A percentile compares a stretch with the other conserved stretches of the same genome.
phyloP scores from a whole-genome alignment of 2,113 vertebrate species.

The Polypterus senegalus region DNA sequence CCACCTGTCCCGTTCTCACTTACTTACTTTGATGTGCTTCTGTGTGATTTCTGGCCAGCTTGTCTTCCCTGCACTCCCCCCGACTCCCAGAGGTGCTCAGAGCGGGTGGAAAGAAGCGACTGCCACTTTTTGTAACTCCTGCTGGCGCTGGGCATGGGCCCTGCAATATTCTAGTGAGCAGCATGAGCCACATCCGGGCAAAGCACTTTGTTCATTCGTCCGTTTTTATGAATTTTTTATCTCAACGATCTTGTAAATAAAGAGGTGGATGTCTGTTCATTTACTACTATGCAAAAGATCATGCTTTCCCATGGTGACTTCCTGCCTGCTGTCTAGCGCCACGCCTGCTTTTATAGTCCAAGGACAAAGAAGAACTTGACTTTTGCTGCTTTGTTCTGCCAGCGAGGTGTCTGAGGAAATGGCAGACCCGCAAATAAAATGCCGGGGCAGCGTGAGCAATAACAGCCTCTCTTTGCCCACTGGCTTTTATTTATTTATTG shows the following conservation, averaged over 20 bases:
- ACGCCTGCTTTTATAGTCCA: conserved; percentile 55
- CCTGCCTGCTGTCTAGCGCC: conserved; percentile 10
- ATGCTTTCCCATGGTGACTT: conserved; percentile 88
- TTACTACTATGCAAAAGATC: conserved; percentile 99
- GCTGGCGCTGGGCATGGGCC: too few relatives aligned
- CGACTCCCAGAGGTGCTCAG: not conserved
- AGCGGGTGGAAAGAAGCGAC: too few relatives aligned
- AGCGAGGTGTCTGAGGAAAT: conserved; percentile 43
- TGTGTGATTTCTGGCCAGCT: conserved; percentile 80
- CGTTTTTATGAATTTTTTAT: conserved; percentile 98
- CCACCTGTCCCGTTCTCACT: too few relatives aligned
- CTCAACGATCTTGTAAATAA: conserved; percentile 99
- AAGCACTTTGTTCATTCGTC: conserved; percentile 74
- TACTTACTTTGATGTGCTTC: conserved; percentile 62
- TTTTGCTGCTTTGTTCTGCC: conserved; percentile 56
- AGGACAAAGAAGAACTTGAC: conserved; percentile 60
- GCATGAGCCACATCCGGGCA: conserved; percentile 57
- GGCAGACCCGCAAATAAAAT: conserved; percentile 65
- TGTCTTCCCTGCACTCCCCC: conserved; percentile 78
- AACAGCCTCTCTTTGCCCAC: conserved; percentile 54
- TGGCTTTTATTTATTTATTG: conserved; percentile 29
- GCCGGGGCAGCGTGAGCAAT: conserved; percentile 85
- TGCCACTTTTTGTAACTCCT: too few relatives aligned
- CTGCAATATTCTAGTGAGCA: conserved; percentile 86
- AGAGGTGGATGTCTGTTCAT: conserved; percentile 98